Conservation (phyloP, 2,888 invertebrate genomes). For the Spatulosminthurus flaviceps region DNA sequence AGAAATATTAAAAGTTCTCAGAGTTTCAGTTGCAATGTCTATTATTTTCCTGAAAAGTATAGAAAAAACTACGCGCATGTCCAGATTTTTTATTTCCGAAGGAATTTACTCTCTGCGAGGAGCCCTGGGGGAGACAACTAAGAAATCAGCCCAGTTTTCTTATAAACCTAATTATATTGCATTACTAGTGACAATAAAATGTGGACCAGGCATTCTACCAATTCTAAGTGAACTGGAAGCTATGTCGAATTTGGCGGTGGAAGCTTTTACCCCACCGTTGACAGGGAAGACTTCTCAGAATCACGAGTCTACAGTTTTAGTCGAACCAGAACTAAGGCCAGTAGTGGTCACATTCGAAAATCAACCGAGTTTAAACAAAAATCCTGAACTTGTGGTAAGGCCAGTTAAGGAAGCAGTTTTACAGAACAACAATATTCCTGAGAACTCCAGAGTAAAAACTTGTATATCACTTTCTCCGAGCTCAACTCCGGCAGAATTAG, state of each 20-base stretch:
- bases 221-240: not conserved
- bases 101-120: not conserved
- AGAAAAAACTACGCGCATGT: slow-evolving; percentile 27
- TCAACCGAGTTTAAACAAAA: too few species aligned
- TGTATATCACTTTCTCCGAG: not conserved
- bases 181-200: slow-evolving; percentile 18
- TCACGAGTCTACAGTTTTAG: too few species aligned
- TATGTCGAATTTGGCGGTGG: not conserved
- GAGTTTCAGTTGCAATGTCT: slow-evolving; percentile 24
- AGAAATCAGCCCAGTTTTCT: not conserved
- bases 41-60: slow-evolving; percentile 30
- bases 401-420: too few species aligned
- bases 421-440: too few species aligned
- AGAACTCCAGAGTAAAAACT: not conserved
- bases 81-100: slow-evolving; percentile 38
- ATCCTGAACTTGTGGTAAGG: too few species aligned
- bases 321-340: too few species aligned
- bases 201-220: not conserved
- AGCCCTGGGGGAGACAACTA: not conserved
- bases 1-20: slow-evolving; percentile 26
- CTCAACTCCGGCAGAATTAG: not conserved
- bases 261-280: too few species aligned
- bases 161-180: slow-evolving; percentile 32
- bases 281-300: too few species aligned
- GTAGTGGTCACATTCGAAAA: too few species aligned